Evolutionary conservation across 92 coral and sea anemone species (phyloP), one percentile per base, ranked within the genome.

Genomic region (Muricea muricata): DNA sequence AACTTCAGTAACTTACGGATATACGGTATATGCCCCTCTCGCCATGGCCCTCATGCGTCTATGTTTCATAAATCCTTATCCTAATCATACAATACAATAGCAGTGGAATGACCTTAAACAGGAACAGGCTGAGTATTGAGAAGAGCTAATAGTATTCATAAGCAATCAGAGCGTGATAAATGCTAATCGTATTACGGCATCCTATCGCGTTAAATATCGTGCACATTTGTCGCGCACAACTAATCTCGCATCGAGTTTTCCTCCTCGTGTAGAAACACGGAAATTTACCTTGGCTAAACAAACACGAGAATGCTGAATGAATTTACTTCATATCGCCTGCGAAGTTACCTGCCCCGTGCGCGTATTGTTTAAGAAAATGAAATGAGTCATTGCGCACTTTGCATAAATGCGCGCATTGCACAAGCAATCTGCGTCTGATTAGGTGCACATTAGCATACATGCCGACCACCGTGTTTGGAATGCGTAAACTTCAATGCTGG

Each of bases 111-210:
- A 47, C 32, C 45, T 40, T 47, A 47, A 71, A 57, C 78, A 40
- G 28, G 47, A 26, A 14, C 80, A 26, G 65, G 65, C 52, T 52
- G 52, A 75, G 80, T 35, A 71, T 26, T n/a, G 32, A 71, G 56
- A 40, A 12, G 39, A 75, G 23, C 7, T 7, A 47, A 74, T 75
- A 75, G 65, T 52, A 57, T 75, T 75, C 80, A 75, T 35, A 25
- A 28, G 80, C 34, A 63, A 63, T 63, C 70, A 52, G 60, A 17
- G 60, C 60, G 70, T 30, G 70, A 28, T 63, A 63, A 63, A 63
- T 63, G 34, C 37, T 63, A 63, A 63, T 63, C 70, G 70, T 63
- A 63, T 63, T 63, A 63, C n/a, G 70, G 30, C 70, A 63, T 63
- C 70, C 70, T 63, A 63, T 63, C 37, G 70, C 70, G 70, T 63